Conservation (phyloP, 2,113 vertebrate species). For the Nyctibius bracteatus region DNA sequence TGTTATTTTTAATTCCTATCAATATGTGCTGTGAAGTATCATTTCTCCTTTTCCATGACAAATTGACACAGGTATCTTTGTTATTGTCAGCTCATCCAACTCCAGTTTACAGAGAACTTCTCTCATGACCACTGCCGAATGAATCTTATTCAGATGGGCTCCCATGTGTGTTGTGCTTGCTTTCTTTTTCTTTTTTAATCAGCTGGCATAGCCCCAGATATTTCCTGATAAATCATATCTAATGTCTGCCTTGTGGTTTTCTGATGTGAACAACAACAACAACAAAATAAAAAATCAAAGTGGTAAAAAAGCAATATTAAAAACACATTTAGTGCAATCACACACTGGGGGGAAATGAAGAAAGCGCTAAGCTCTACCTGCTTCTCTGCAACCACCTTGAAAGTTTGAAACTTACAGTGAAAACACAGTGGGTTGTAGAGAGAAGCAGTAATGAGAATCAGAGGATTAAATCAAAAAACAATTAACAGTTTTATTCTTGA, state of each 20-base stretch:
- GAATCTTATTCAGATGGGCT: not conserved
- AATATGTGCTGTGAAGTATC: not conserved
- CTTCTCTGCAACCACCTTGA: conserved; percentile 12
- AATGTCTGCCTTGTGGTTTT: conserved; percentile 44
- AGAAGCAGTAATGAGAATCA: conserved; percentile 35
- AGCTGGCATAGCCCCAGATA: conserved; percentile 10
- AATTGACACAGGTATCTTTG: not conserved
- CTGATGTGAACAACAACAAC: conserved; percentile 39
- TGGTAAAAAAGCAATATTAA: conserved; percentile 53
- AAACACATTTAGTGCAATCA: conserved; percentile 55
- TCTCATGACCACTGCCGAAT: not conserved
- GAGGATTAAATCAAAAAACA: conserved; percentile 52
- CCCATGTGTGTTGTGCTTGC: not conserved
- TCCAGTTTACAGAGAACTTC: not conserved
- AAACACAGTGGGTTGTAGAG: conserved; percentile 13
- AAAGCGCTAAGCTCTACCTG: conserved; percentile 32
- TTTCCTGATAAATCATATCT: conserved; percentile 45
- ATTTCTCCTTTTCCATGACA: not conserved
- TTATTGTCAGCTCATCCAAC: not conserved
- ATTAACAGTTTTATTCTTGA: conserved; percentile 37
- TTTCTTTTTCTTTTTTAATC: conserved; percentile 43
- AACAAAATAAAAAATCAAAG: conserved; percentile 37
- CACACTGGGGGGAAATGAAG: conserved; percentile 26
- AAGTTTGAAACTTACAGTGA: conserved; percentile 37
- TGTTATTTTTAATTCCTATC: not conserved